phyloP scores from a whole-genome alignment of 2,888 invertebrate species.

The Parnassius smintheus region DNA sequence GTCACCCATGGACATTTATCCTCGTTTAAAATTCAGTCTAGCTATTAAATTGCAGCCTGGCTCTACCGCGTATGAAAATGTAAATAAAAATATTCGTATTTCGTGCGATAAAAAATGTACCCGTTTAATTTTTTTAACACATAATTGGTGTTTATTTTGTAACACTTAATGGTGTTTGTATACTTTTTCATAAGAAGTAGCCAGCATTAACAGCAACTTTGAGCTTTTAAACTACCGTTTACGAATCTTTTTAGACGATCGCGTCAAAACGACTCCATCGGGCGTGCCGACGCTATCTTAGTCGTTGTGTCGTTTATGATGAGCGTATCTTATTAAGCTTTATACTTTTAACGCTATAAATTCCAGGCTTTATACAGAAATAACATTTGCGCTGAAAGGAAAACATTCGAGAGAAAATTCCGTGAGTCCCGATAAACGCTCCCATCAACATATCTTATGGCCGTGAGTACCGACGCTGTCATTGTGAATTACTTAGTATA shows the following conservation, averaged over 20 bases:
- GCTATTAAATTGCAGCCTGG: too few relatives aligned
- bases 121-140: too few relatives aligned
- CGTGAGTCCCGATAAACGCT: conserved; percentile 11
- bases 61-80: too few relatives aligned
- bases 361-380: background rate
- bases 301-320: too few relatives aligned
- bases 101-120: too few relatives aligned
- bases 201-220: background rate
- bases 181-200: too few relatives aligned
- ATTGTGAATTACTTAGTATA: background rate
- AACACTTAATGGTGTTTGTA: too few relatives aligned
- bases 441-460: conserved; percentile 12
- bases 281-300: background rate
- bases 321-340: background rate
- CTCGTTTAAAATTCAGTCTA: too few relatives aligned
- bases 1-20: too few relatives aligned
- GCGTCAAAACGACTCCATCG: background rate
- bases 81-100: too few relatives aligned
- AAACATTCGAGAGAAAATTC: conserved; percentile 9
- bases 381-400: conserved; percentile 21
- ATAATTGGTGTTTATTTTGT: too few relatives aligned
- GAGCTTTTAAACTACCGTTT: background rate
- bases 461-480: background rate
- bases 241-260: background rate
- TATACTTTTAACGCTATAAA: conserved; percentile 7